Evolutionary conservation across 2,113 vertebrate species (phyloP).

Genomic region (Varanus salvator): DNA sequence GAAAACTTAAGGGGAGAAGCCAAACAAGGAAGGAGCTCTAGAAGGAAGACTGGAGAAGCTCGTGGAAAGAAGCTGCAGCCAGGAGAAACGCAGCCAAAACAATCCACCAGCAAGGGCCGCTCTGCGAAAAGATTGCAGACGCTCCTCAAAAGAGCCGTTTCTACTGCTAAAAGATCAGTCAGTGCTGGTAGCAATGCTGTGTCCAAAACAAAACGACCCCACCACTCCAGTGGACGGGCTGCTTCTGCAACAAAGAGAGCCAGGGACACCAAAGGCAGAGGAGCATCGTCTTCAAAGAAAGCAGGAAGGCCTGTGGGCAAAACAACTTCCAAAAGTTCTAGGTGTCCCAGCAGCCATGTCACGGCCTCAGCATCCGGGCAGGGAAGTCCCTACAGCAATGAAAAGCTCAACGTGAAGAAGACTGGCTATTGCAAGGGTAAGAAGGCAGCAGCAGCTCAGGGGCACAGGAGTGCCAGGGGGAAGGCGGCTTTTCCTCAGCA

Average conservation of each 20-base stretch:
- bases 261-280: neutral
- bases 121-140: neutral
- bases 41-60: neutral
- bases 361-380: neutral
- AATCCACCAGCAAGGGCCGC: neutral
- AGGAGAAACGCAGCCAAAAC: neutral
- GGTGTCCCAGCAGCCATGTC: neutral
- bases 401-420: neutral
- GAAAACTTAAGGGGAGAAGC: neutral
- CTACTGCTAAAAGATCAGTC: neutral
- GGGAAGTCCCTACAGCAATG: neutral
- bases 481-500: neutral
- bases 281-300: neutral
- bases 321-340: neutral
- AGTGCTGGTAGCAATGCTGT: neutral
- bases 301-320: neutral
- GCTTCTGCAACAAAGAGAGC: neutral
- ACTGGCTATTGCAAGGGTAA: too few species aligned
- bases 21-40: neutral
- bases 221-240: neutral
- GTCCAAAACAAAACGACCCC: neutral
- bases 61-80: neutral
- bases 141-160: neutral
- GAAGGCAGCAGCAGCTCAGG: neutral
- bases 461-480: too few species aligned